Percentiles rank a stretch among this genome's conserved stretches.
phyloP scores from a whole-genome alignment of 2,888 invertebrate genomes.

The Standfussiana lucernea region DNA sequence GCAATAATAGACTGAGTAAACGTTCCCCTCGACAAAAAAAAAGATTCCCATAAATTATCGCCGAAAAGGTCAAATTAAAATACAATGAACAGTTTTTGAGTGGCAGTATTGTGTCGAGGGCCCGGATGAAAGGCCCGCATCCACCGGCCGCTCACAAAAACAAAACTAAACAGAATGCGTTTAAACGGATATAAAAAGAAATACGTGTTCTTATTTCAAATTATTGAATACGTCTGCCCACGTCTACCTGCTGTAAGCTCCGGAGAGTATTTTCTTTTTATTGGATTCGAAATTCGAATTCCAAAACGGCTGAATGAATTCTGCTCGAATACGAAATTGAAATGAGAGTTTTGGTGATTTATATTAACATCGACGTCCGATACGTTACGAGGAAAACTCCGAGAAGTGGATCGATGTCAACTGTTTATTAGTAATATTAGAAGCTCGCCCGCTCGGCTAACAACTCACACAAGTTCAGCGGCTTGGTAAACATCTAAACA shows the following conservation, averaged over 20 bases:
- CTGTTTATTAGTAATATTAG: slow-evolving; percentile 86
- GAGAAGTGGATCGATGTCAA: slow-evolving; percentile 83
- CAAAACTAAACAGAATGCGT: slow-evolving; percentile 90
- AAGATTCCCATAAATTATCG: slow-evolving; percentile 90
- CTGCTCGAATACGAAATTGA: slow-evolving; percentile 75
- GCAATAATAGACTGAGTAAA: slow-evolving; percentile 89
- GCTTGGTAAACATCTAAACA: slow-evolving; percentile 89
- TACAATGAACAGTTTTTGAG: slow-evolving; percentile 91
- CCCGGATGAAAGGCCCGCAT: slow-evolving; percentile 89
- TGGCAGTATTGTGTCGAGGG: slow-evolving; percentile 89
- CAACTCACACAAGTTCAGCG: slow-evolving; percentile 85
- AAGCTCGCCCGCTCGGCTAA: slow-evolving; percentile 75
- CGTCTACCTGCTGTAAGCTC: slow-evolving; percentile 87
- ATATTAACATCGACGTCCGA: slow-evolving; percentile 60
- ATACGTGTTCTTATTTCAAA: slow-evolving; percentile 90
- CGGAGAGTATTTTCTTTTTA: slow-evolving; percentile 80
- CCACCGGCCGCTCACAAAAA: slow-evolving; percentile 87
- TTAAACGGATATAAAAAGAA: slow-evolving; percentile 90
- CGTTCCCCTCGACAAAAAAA: slow-evolving; percentile 83
- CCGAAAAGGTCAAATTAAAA: slow-evolving; percentile 91
- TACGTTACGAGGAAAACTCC: slow-evolving; percentile 64
- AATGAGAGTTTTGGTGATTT: slow-evolving; percentile 65
- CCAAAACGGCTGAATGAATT: slow-evolving; percentile 82
- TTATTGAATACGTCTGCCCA: slow-evolving; percentile 90
- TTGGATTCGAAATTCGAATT: slow-evolving; percentile 79